A percentile compares a stretch with the other conserved stretches of the same genome.
phyloP scores from a whole-genome alignment of 2,113 vertebrate genomes.

The Aplodontia rufa region DNA sequence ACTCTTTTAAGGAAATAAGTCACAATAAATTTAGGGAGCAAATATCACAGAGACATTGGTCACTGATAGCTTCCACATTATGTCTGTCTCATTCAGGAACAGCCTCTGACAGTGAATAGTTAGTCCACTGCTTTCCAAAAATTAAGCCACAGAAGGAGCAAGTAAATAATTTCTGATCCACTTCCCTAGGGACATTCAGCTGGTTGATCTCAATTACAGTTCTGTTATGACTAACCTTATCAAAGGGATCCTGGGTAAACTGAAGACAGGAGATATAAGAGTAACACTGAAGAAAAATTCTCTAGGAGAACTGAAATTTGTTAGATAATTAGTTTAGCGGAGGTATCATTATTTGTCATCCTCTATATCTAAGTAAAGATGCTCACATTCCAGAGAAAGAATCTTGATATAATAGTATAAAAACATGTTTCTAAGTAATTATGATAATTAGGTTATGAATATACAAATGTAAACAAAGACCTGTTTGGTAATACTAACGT shows the following conservation, averaged over 20 bases:
- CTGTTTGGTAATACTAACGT: not conserved
- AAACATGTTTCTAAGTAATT: not conserved
- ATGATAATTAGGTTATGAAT: not conserved
- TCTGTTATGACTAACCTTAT: not conserved
- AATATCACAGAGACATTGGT: not conserved
- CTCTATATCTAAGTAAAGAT: not conserved
- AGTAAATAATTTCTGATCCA: not conserved
- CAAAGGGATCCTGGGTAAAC: not conserved
- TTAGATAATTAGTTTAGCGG: not conserved
- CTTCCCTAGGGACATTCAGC: not conserved
- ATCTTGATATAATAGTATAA: not conserved
- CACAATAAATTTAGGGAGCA: not conserved
- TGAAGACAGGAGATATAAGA: not conserved
- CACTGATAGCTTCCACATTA: not conserved
- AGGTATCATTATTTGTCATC: not conserved
- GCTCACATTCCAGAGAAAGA: not conserved
- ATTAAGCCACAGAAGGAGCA: not conserved
- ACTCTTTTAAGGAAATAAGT: constrained; percentile 1
- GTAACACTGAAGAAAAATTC: not conserved
- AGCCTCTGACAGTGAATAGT: not conserved
- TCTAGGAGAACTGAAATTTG: not conserved
- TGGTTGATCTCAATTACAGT: not conserved
- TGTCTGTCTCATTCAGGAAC: not conserved
- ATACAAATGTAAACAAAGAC: not conserved
- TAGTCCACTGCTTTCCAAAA: not conserved